Percentiles rank a stretch among this genome's conserved stretches.
Evolutionary conservation across 2,113 vertebrate species (phyloP).

Genomic region (Lophotis ruficrista): DNA sequence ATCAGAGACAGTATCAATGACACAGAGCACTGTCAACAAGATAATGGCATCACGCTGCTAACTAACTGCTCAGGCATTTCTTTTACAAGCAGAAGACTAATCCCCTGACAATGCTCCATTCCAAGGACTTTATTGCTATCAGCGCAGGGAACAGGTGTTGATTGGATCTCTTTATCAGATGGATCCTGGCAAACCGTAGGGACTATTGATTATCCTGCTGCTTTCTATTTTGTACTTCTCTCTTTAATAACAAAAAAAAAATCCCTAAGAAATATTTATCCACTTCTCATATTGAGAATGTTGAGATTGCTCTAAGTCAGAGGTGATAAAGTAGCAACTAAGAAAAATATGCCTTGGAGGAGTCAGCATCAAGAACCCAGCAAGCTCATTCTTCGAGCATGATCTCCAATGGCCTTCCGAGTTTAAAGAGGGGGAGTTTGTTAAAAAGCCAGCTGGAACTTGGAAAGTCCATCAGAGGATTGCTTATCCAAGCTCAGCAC

Average conservation of each 20-base stretch:
- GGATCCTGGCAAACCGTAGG: neutral
- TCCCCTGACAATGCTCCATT: constrained; percentile 27
- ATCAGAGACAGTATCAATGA: neutral
- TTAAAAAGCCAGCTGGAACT: neutral
- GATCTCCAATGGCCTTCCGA: neutral
- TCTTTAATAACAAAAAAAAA: neutral
- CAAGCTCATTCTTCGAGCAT: neutral
- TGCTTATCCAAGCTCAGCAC: neutral
- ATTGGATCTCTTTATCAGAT: neutral
- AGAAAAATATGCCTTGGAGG: neutral
- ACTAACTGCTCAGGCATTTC: constrained; percentile 36
- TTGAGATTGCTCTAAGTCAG: neutral
- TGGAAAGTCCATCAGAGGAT: neutral
- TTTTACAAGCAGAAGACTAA: constrained; percentile 48
- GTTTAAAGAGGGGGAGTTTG: neutral
- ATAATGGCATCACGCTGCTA: constrained; percentile 18
- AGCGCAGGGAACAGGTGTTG: neutral
- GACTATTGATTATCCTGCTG: constrained; percentile 1
- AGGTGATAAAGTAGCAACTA: neutral
- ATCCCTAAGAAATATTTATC: neutral
- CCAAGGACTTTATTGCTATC: neutral
- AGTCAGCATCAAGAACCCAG: neutral
- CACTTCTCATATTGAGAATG: neutral
- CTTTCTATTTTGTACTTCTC: neutral
- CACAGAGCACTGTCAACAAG: constrained; percentile 42